Evolutionary conservation across 1,140 invertebrate genomes (phyloP), one percentile per base, ranked within the genome.

Genomic region (Camponotus vicinus): DNA sequence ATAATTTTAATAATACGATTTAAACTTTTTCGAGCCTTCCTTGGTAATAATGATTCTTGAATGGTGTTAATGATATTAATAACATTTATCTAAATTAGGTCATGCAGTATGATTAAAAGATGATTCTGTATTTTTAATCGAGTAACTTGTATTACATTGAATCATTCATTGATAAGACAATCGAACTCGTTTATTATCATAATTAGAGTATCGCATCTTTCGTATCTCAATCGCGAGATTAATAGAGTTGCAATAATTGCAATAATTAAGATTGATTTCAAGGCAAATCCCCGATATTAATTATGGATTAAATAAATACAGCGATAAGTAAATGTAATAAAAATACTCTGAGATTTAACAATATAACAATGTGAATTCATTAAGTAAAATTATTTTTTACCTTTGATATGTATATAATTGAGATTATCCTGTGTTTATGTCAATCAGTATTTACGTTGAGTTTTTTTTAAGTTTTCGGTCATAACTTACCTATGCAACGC

Each of bases 401-500:
- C 34, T 8, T 40, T 3, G 0, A 5, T 15, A 52, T 49, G 3
- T 15, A 49, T 45, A 45, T 13, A 13, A 49, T 52, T 15, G 18
- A 52, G 15, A 52, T 57, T 57, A 59, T 42, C 8, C 9, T 63
- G 27, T 42, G 1, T 76, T n/a, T 75, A 75, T 59, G 40, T 40
- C 5, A 42, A 15, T 71, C 2, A 76, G 40, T 76, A 32, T 45
- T 63, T 63, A 77, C n/a, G 3, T 63, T 21, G 3, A 45, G 37
- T 3, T 34, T 34, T 45, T 66, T 64, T 45, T 13, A 21, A 21
- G 21, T 21, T 34, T 8, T 45, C 21, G 73, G 8, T 13, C 13
- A 4, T 1, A 11, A 82, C 93, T 96, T 92, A 97, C 97, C 96
- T 86, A 98, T 97, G 92, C 96, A 98, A 92, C 97, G 96, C 8